Evolutionary conservation across 92 coral and sea anemone species (phyloP).

Genomic region (Phenganax stokvisi): DNA sequence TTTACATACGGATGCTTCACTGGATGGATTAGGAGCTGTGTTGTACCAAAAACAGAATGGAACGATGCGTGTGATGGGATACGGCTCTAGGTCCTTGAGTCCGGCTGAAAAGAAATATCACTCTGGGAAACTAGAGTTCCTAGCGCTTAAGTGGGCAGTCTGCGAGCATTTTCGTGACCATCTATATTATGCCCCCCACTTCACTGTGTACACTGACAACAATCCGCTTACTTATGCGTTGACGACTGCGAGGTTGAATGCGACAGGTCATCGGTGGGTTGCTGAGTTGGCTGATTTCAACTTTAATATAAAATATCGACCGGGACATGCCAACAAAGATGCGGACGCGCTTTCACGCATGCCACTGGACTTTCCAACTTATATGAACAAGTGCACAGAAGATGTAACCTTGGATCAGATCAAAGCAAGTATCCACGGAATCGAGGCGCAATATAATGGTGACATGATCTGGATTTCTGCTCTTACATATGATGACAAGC

Average conservation of each 20-base stretch:
- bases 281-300: conserved; percentile 45
- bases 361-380: conserved; percentile 28
- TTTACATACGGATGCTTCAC: conserved; percentile 34
- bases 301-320: conserved; percentile 46
- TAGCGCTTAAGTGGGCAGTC: conserved; percentile 51
- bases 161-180: conserved; percentile 45
- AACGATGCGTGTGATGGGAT: conserved; percentile 46
- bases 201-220: conserved; percentile 52
- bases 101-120: conserved; percentile 45
- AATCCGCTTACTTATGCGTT: conserved; percentile 46
- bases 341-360: conserved; percentile 46
- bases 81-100: conserved; percentile 19
- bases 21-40: conserved; percentile 27
- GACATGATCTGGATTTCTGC: conserved; percentile 45
- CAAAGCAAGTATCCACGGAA: conserved; percentile 35
- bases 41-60: conserved; percentile 40
- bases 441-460: conserved; percentile 39
- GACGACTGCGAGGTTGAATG: conserved; percentile 48
- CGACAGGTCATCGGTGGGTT: conserved; percentile 54
- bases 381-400: conserved; percentile 39
- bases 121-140: conserved; percentile 41
- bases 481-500: conserved; percentile 8
- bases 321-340: conserved; percentile 40
- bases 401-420: conserved; percentile 24
- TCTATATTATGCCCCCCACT: conserved; percentile 43